These are phyloP conservation scores for Ibidorhyncha struthersii DNA, from an alignment of 2,113 vertebrate species.

Conservation along the genomic window DNA sequence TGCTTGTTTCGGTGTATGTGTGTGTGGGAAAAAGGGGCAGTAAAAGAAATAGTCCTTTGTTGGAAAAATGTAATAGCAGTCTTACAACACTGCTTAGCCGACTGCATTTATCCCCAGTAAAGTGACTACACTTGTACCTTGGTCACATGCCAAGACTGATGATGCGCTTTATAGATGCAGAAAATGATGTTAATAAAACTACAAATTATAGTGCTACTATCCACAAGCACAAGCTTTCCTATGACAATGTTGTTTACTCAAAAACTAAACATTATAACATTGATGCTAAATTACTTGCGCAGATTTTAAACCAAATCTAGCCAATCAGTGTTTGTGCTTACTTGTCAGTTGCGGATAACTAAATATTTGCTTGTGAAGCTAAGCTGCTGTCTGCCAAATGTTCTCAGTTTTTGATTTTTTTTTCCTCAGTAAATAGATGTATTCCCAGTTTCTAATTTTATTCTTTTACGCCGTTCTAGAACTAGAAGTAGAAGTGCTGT, in stretches of 20 bases:
- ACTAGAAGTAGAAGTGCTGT: not conserved
- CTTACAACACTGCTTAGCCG: not conserved
- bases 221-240: slow-evolving; percentile 23
- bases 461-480: not conserved
- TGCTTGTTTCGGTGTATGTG: not conserved
- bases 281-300: not conserved
- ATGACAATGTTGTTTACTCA: slow-evolving; percentile 12
- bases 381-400: not conserved
- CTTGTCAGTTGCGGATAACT: not conserved
- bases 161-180: slow-evolving; percentile 46
- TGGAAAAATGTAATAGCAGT: not conserved
- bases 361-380: slow-evolving; percentile 15
- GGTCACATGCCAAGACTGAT: slow-evolving; percentile 30
- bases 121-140: slow-evolving; percentile 41
- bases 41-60: not conserved
- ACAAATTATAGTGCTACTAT: slow-evolving; percentile 30
- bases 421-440: not conserved
- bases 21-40: not conserved
- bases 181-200: slow-evolving; percentile 56
- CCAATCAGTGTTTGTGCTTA: slow-evolving; percentile 39
- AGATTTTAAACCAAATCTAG: slow-evolving; percentile 26
- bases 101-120: slow-evolving; percentile 9
- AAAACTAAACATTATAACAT: slow-evolving; percentile 32
- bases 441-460: not conserved
- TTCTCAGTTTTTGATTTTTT: not conserved